Evolutionary conservation across 1,140 invertebrate genomes (phyloP).

Genomic region (Atopsyche davidsoni): DNA sequence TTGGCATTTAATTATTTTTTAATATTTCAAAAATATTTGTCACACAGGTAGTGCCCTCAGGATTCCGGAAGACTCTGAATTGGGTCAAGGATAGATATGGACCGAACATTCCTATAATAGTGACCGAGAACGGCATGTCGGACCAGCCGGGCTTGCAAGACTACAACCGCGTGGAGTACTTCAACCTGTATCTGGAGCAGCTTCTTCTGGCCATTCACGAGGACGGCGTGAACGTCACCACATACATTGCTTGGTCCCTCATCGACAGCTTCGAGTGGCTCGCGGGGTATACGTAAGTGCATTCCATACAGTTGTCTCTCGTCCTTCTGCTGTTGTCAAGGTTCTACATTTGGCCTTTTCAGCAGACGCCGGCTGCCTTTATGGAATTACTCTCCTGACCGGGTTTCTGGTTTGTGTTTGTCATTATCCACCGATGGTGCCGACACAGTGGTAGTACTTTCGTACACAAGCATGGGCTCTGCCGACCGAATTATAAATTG

Average conservation of each 20-base stretch:
- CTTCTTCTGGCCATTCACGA: conserved; percentile 42
- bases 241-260: conserved; percentile 67
- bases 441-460: too few relatives aligned
- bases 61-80: conserved; percentile 61
- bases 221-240: conserved; percentile 62
- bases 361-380: too few relatives aligned
- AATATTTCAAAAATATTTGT: too few relatives aligned
- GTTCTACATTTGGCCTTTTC: too few relatives aligned
- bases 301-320: too few relatives aligned
- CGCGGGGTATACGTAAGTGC: conserved; percentile 15
- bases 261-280: conserved; percentile 74
- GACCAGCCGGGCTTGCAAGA: conserved; percentile 44
- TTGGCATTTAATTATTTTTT: too few relatives aligned
- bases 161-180: conserved; percentile 49
- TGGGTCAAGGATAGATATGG: conserved; percentile 65
- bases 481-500: too few relatives aligned
- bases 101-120: conserved; percentile 57
- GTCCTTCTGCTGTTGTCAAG: too few relatives aligned
- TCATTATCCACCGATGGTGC: too few relatives aligned
- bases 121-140: conserved; percentile 66
- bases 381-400: too few relatives aligned
- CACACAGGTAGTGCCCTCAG: conserved; percentile 14
- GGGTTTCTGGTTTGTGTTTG: too few relatives aligned
- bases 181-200: conserved; percentile 56
- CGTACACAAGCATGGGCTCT: too few relatives aligned